phyloP scores from a whole-genome alignment of 2,797 vertebrate genomes.

The Parauchenoglanis punctatus region DNA sequence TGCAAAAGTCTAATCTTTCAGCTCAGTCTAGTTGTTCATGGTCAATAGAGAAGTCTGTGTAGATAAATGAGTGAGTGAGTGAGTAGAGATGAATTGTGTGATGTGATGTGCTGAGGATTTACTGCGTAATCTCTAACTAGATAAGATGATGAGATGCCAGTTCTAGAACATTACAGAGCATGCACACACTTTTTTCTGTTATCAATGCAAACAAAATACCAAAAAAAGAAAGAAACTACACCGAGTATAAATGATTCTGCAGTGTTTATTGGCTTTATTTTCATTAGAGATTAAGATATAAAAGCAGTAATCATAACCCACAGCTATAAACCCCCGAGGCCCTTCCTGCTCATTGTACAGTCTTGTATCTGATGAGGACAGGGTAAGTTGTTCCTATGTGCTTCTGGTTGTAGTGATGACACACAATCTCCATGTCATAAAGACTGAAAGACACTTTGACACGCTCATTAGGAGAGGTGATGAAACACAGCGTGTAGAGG shows the following conservation, averaged over 20 bases:
- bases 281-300: constrained; percentile 73
- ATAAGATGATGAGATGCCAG: background rate
- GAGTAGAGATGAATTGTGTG: background rate
- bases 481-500: constrained; percentile 82
- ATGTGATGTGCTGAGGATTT: background rate
- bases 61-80: background rate
- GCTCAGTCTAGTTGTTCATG: background rate
- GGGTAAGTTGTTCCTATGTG: constrained; percentile 83
- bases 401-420: constrained; percentile 80
- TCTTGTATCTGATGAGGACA: constrained; percentile 75
- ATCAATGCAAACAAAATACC: background rate
- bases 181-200: background rate
- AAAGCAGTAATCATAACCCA: constrained; percentile 67
- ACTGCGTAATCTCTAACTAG: background rate
- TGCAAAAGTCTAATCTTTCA: background rate
- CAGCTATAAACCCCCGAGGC: constrained; percentile 31
- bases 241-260: background rate
- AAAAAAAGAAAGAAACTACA: background rate
- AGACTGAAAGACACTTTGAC: constrained; percentile 79
- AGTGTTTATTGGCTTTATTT: constrained; percentile 72
- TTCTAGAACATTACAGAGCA: background rate
- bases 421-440: constrained; percentile 81
- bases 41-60: background rate
- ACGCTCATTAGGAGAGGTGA: constrained; percentile 76
- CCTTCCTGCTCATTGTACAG: constrained; percentile 22